phyloP scores from a whole-genome alignment of 2,797 vertebrate species.

The Hyperoplus lanceolatus region DNA sequence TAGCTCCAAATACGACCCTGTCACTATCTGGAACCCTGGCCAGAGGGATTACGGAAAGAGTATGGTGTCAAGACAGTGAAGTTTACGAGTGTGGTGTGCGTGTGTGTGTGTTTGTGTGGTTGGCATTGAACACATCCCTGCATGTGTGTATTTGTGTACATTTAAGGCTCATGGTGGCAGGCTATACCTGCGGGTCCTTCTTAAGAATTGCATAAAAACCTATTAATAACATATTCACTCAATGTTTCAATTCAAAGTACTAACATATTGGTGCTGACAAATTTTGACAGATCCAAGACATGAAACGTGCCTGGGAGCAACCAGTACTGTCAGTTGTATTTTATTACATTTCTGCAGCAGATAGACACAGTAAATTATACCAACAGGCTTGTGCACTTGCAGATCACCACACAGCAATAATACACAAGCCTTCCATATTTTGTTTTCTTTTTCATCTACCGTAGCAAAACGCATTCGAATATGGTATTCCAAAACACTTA shows the following conservation, averaged over 20 bases:
- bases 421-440: constrained; percentile 53
- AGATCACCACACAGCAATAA: constrained; percentile 49
- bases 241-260: background rate
- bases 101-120: constrained; percentile 5
- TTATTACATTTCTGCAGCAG: constrained; percentile 32
- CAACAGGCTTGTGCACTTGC: constrained; percentile 41
- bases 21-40: constrained; percentile 61
- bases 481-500: constrained; percentile 45
- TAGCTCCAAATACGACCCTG: constrained; percentile 77
- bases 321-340: constrained; percentile 30
- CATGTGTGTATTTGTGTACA: constrained; percentile 9
- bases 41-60: constrained; percentile 55
- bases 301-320: constrained; percentile 12
- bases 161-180: constrained; percentile 7
- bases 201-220: background rate
- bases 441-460: constrained; percentile 51
- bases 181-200: constrained; percentile 3
- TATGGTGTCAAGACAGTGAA: constrained; percentile 48
- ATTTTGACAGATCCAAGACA: constrained; percentile 9
- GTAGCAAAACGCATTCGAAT: constrained; percentile 48
- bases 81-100: constrained; percentile 21
- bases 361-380: constrained; percentile 45
- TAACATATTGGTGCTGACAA: background rate
- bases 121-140: constrained; percentile 12
- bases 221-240: background rate